These are phyloP conservation scores for Cercocebus atys DNA, from an alignment of 2,113 vertebrate species.

Conservation along the genomic window DNA sequence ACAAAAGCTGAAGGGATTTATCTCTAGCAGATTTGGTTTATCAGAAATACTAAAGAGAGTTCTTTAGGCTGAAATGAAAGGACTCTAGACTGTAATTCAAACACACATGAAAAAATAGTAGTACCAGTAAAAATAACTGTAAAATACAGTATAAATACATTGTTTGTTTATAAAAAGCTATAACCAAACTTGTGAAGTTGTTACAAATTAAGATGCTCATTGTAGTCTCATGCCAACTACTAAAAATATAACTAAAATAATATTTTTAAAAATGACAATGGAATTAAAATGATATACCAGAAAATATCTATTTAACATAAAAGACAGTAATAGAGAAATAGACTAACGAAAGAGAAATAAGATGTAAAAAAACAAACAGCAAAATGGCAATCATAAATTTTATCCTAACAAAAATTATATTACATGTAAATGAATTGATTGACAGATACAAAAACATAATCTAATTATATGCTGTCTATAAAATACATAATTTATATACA, in stretches of 20 bases:
- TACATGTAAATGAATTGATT: not conserved
- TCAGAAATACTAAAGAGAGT: not conserved
- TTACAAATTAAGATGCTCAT: not conserved
- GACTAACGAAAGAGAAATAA: not conserved
- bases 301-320: not conserved
- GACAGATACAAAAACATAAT: not conserved
- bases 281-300: not conserved
- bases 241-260: not conserved
- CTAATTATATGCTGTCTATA: not conserved
- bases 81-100: not conserved
- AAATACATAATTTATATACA: not conserved
- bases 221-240: not conserved
- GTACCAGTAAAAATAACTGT: not conserved
- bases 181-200: no score
- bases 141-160: not conserved
- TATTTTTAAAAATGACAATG: not conserved
- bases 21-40: not conserved
- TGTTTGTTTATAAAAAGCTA: not conserved
- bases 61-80: not conserved
- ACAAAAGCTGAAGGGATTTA: not conserved
- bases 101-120: not conserved
- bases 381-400: not conserved
- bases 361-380: not conserved
- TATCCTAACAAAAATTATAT: not conserved
- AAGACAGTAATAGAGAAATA: not conserved